Conservation (phyloP, 2,113 vertebrate genomes). For the Hippocampus guttulatus region DNA sequence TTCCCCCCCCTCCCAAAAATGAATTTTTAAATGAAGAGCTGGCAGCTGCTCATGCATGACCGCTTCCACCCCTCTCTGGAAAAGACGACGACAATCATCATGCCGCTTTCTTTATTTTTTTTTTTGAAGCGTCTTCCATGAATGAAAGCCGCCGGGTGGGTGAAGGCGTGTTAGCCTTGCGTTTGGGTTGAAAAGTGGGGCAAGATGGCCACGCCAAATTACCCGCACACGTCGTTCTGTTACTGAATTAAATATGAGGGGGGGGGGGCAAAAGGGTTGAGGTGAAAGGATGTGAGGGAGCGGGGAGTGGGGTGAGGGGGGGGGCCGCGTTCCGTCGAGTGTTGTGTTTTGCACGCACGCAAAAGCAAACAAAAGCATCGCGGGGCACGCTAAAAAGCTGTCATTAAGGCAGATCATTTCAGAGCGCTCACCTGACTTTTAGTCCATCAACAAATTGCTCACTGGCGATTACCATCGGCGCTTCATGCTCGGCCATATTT, state of each 20-base stretch:
- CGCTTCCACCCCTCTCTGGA: constrained; percentile 20
- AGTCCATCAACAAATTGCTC: constrained; percentile 62
- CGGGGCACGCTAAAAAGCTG: constrained; percentile 37
- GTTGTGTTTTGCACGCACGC: constrained; percentile 56
- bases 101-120: neutral
- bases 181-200: constrained; percentile 21
- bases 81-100: constrained; percentile 10
- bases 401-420: constrained; percentile 57
- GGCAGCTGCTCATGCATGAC: constrained; percentile 54
- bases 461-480: constrained; percentile 70
- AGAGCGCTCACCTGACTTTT: constrained; percentile 38
- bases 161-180: constrained; percentile 23
- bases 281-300: constrained; percentile 1
- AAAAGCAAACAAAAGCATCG: constrained; percentile 21
- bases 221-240: constrained; percentile 36
- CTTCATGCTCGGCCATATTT: constrained; percentile 64
- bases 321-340: constrained; percentile 27
- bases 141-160: constrained; percentile 40
- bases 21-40: constrained; percentile 60
- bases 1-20: constrained; percentile 45
- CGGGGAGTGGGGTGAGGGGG: neutral
- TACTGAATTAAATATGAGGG: constrained; percentile 68
- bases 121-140: constrained; percentile 30
- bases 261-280: neutral
- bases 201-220: constrained; percentile 31